These are phyloP conservation scores for Pogonocichla stellata DNA, from an alignment of 2,113 vertebrate species.

Conservation along the genomic window DNA sequence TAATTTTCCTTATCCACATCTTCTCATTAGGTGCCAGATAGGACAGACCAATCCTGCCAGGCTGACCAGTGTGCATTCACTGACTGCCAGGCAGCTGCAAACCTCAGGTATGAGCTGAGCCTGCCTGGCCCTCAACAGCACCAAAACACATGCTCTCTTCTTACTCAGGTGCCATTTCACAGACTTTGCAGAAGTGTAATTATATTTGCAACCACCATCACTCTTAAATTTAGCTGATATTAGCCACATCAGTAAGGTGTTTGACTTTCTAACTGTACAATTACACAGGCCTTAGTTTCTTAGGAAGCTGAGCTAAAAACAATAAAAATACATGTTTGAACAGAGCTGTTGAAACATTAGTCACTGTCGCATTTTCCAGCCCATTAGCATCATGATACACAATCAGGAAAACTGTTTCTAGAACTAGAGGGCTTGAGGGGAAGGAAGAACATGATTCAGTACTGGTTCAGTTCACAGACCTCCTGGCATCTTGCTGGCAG, in stretches of 20 bases:
- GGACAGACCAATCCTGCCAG: not conserved
- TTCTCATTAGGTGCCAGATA: not conserved
- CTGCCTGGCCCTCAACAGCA: not conserved
- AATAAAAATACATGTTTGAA: not conserved
- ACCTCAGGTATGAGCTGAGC: not conserved
- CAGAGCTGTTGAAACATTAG: not conserved
- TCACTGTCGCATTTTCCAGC: not conserved
- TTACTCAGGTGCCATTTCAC: not conserved
- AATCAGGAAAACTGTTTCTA: not conserved
- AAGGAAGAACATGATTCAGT: not conserved
- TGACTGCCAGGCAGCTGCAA: not conserved
- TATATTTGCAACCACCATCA: not conserved
- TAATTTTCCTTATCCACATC: not conserved
- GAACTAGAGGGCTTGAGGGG: not conserved
- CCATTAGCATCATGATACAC: not conserved
- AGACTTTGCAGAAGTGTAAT: not conserved
- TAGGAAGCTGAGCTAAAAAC: not conserved
- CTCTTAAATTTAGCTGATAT: not conserved
- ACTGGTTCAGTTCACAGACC: not conserved
- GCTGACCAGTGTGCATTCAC: fast-evolving
- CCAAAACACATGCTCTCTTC: fast-evolving
- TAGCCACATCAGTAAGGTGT: not conserved
- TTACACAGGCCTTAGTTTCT: not conserved
- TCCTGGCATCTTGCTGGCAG: not conserved
- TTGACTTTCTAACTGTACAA: not conserved